These are phyloP conservation scores for Tetrapedia diversipes DNA, from an alignment of 2,888 invertebrate genomes.

Conservation along the genomic window DNA sequence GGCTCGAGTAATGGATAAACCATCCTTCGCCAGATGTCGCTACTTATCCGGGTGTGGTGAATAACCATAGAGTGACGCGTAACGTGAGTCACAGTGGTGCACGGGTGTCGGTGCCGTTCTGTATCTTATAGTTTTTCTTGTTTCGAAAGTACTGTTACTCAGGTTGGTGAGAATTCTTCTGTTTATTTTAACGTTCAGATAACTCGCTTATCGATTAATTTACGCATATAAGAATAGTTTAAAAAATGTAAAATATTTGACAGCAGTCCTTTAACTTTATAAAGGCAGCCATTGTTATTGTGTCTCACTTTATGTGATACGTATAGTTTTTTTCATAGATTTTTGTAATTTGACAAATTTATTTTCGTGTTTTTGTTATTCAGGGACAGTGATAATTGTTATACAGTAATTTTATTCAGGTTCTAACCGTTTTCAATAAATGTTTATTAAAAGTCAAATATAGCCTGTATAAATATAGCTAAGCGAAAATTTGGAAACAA, in stretches of 20 bases:
- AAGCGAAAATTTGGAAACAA: slow-evolving; percentile 26
- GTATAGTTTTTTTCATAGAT: slow-evolving; percentile 16
- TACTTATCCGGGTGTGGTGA: slow-evolving; percentile 73
- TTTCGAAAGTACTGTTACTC: slow-evolving; percentile 15
- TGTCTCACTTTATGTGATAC: slow-evolving; percentile 18
- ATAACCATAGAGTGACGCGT: slow-evolving; percentile 68
- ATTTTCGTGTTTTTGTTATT: not conserved
- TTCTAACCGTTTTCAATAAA: not conserved
- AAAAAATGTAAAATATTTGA: slow-evolving; percentile 48
- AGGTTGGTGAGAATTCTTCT: slow-evolving; percentile 51
- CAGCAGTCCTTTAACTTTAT: slow-evolving; percentile 29
- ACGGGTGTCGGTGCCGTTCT: slow-evolving; percentile 40
- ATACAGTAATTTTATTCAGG: not conserved
- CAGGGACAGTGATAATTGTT: no score
- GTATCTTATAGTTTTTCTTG: slow-evolving; percentile 13
- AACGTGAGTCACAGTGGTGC: slow-evolving; percentile 69
- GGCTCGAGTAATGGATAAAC: slow-evolving; percentile 22
- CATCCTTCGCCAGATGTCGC: slow-evolving; percentile 60
- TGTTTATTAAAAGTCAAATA: slow-evolving; percentile 36
- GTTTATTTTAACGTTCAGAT: not conserved
- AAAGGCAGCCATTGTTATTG: slow-evolving; percentile 64
- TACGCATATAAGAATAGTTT: not conserved
- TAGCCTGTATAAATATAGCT: slow-evolving; percentile 37
- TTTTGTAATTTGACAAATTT: not conserved
- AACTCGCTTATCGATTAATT: not conserved